A percentile compares a stretch with the other conserved stretches of the same genome.
Conservation (phyloP, 2,113 vertebrate species). For the Danio rerio region GRCz12tu NC_133188.1:25209501-25210000, state of each 20-base stretch:
- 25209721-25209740: not conserved
- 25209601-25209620: conserved; percentile 16
- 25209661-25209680: conserved; percentile 17
- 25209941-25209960: not conserved
- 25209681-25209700: not conserved
- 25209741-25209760: conserved; percentile 8
- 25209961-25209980: conserved; percentile 40
- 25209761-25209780: conserved; percentile 14
- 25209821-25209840: not conserved
- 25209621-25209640: conserved; percentile 28
- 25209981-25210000: not conserved
- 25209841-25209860: not conserved
- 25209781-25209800: not conserved
- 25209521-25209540: conserved; percentile 56
- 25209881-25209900: conserved; percentile 47
- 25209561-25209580: conserved; percentile 53
- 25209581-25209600: conserved; percentile 49
- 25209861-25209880: conserved; percentile 45
- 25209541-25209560: conserved; percentile 50
- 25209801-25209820: not conserved
- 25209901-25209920: conserved; percentile 57
- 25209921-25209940: conserved; percentile 46
- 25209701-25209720: not conserved
- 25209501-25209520: conserved; percentile 48
- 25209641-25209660: conserved; percentile 19